Percentiles rank a stretch among this genome's conserved stretches.
Evolutionary conservation across 2,888 invertebrate genomes (phyloP).

Genomic region (Marronus borbonicus): DNA sequence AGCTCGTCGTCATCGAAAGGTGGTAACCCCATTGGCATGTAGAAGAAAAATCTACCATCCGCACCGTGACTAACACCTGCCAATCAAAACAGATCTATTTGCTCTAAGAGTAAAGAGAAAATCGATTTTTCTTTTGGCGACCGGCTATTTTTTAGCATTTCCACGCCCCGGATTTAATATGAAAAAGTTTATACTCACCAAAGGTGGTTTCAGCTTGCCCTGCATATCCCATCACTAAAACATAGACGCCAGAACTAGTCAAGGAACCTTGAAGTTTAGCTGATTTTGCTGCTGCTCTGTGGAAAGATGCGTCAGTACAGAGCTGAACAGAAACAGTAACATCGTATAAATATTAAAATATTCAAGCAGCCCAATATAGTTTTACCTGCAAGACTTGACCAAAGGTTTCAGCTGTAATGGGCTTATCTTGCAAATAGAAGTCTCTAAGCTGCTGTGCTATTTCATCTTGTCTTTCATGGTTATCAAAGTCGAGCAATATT

Average conservation of each 20-base stretch:
- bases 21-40: neutral
- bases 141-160: neutral
- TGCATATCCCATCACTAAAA: constrained; percentile 62
- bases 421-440: constrained; percentile 60
- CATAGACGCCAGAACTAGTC: constrained; percentile 73
- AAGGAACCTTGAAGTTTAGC: constrained; percentile 59
- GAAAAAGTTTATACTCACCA: neutral
- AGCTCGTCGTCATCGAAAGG: constrained; percentile 53
- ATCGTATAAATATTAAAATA: too few species aligned
- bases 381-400: constrained; percentile 60
- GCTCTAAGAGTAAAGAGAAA: too few species aligned
- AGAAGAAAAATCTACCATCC: constrained; percentile 44
- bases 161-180: too few species aligned
- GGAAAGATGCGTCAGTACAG: constrained; percentile 70
- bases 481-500: constrained; percentile 61
- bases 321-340: neutral
- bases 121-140: too few species aligned
- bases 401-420: constrained; percentile 57
- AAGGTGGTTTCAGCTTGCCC: neutral
- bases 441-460: constrained; percentile 60
- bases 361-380: too few species aligned
- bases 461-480: constrained; percentile 54
- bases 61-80: constrained; percentile 51
- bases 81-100: constrained; percentile 22
- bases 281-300: constrained; percentile 58